Percentiles rank a stretch among this genome's conserved stretches.
Evolutionary conservation across 2,888 invertebrate genomes (phyloP).

Genomic region (Mallateleia sp.): DNA sequence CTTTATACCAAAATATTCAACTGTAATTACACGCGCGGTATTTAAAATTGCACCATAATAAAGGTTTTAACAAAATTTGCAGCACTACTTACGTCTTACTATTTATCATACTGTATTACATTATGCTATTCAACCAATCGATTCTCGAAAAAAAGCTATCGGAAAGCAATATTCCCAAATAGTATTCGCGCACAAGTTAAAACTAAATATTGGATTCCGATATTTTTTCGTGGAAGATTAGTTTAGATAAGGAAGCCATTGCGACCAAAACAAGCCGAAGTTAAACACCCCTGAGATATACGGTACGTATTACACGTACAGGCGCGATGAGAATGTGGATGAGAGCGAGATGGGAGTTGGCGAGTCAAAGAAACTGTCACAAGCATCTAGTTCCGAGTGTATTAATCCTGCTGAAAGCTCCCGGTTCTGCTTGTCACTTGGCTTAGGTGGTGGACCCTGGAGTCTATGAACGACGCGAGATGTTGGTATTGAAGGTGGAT

Average conservation of each 20-base stretch:
- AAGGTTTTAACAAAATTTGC: too few relatives aligned
- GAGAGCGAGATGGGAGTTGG: constrained; percentile 37
- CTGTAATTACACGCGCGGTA: too few relatives aligned
- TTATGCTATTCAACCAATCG: constrained; percentile 32
- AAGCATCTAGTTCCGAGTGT: constrained; percentile 77
- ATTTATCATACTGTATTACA: too few relatives aligned
- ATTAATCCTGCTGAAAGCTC: constrained; percentile 88
- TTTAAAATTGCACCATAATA: too few relatives aligned
- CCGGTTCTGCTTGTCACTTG: constrained; percentile 49
- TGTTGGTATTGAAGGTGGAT: constrained; percentile 44
- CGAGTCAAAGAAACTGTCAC: constrained; percentile 77
- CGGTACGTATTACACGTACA: constrained; percentile 32
- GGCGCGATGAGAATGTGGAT: constrained; percentile 4
- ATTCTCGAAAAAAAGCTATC: not conserved
- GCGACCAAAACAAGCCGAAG: constrained; percentile 25
- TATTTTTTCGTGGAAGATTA: constrained; percentile 21
- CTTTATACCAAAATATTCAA: too few relatives aligned
- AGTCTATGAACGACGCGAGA: constrained; percentile 29
- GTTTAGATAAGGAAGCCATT: constrained; percentile 31
- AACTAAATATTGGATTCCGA: constrained; percentile 24
- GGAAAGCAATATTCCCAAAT: not conserved
- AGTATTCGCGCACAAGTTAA: not conserved
- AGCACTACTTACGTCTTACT: too few relatives aligned
- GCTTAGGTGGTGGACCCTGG: constrained; percentile 40
- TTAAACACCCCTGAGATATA: constrained; percentile 41